Percentiles rank a stretch among this genome's conserved stretches.
phyloP scores from a whole-genome alignment of 2,113 vertebrate genomes.

The Syngnathoides biaculeatus region DNA sequence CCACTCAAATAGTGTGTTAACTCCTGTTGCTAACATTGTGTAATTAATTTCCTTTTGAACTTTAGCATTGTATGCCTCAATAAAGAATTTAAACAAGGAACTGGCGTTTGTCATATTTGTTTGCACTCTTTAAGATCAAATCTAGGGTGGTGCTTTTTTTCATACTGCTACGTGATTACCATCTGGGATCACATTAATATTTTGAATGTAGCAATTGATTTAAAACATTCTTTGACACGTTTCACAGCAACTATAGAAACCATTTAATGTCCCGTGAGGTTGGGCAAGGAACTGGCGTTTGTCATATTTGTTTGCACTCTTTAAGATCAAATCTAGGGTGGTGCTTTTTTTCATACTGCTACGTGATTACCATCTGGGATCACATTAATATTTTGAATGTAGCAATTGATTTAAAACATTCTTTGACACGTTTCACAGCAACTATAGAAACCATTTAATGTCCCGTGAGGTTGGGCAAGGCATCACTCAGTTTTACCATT shows the following conservation, averaged over 20 bases:
- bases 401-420: no score
- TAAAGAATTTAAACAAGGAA: slow-evolving; percentile 47
- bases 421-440: no score
- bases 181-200: background rate
- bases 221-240: no score
- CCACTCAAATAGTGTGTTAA: slow-evolving; percentile 31
- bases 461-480: no score
- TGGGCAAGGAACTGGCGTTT: background rate
- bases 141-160: background rate
- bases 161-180: background rate
- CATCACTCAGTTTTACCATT: no score
- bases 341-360: background rate
- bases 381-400: background rate
- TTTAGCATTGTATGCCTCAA: slow-evolving; percentile 46
- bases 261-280: no score
- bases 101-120: slow-evolving; percentile 10
- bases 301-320: slow-evolving; percentile 9
- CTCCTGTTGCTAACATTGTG: slow-evolving; percentile 20
- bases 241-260: no score
- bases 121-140: background rate
- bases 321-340: background rate
- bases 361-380: background rate
- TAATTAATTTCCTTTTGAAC: slow-evolving; percentile 29
- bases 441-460: no score
- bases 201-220: no score